Conservation (phyloP, 2,797 vertebrate genomes). For the Paedocypris micromegethes region DNA sequence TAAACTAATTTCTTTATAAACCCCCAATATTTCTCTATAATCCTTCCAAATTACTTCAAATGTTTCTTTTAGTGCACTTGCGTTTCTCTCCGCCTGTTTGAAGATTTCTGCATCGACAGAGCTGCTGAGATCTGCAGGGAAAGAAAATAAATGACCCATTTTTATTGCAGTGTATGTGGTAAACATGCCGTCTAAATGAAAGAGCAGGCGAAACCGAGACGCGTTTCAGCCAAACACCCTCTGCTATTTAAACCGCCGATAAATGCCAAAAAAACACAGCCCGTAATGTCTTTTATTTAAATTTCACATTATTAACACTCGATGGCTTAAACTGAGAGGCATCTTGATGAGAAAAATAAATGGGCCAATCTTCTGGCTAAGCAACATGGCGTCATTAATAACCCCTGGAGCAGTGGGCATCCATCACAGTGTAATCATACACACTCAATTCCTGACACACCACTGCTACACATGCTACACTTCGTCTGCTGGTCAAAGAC, state of each 20-base stretch:
- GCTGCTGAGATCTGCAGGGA: slow-evolving; percentile 39
- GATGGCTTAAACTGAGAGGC: slow-evolving; percentile 43
- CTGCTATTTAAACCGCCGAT: slow-evolving; percentile 4
- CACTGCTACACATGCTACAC: slow-evolving; percentile 31
- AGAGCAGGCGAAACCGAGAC: slow-evolving; percentile 35
- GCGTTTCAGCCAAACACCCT: background rate
- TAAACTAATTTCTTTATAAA: slow-evolving; percentile 23
- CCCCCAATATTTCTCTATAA: slow-evolving; percentile 15
- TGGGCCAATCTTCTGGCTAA: slow-evolving; percentile 40
- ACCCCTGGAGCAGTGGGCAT: slow-evolving; percentile 47
- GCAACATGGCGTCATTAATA: slow-evolving; percentile 52
- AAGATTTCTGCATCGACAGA: slow-evolving; percentile 24
- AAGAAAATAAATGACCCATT: slow-evolving; percentile 53
- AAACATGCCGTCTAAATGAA: slow-evolving; percentile 44
- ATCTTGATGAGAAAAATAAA: slow-evolving; percentile 51
- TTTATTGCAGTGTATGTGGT: slow-evolving; percentile 46
- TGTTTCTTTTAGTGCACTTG: slow-evolving; percentile 26
- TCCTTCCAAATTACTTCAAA: slow-evolving; percentile 29
- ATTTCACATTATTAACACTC: slow-evolving; percentile 50
- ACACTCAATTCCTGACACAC: slow-evolving; percentile 48
- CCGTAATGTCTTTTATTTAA: slow-evolving; percentile 47
- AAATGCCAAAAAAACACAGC: slow-evolving; percentile 15
- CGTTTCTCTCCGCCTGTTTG: background rate
- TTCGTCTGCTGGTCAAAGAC: slow-evolving; percentile 37
- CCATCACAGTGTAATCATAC: slow-evolving; percentile 49